A percentile compares a stretch with the other conserved stretches of the same genome.
Conservation (phyloP, 2,113 vertebrate species). For the Microcebus tavaratra region DNA sequence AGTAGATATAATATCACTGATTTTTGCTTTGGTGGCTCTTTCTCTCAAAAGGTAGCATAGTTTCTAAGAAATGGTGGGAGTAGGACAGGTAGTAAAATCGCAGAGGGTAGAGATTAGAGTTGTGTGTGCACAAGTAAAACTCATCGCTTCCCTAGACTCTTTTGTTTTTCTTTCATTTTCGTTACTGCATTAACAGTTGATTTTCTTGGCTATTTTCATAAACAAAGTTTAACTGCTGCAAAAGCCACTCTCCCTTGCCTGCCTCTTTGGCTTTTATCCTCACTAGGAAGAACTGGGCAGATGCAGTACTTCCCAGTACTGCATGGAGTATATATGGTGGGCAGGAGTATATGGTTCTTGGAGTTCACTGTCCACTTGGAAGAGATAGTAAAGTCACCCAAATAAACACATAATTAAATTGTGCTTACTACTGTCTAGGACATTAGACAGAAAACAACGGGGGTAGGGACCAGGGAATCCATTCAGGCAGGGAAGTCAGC, state of each 20-base stretch:
- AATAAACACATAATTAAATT: not conserved
- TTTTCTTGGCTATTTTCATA: not conserved
- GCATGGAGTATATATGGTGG: not conserved
- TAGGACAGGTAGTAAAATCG: not conserved
- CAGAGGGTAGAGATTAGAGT: not conserved
- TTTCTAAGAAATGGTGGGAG: not conserved
- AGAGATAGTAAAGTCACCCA: not conserved
- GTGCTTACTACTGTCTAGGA: not conserved
- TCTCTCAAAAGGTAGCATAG: not conserved
- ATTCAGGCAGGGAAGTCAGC: not conserved
- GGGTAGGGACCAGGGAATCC: not conserved
- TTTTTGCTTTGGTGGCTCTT: constrained; percentile 4
- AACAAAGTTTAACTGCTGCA: not conserved
- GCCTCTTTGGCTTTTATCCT: not conserved
- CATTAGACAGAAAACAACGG: not conserved
- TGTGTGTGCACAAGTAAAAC: not conserved
- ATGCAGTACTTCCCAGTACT: not conserved
- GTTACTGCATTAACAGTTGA: not conserved
- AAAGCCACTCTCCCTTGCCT: not conserved
- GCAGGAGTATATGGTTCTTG: not conserved
- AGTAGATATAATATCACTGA: not conserved
- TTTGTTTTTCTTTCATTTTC: constrained; percentile 19
- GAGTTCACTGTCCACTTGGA: not conserved
- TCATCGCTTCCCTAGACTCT: not conserved
- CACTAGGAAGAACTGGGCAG: not conserved